These are phyloP conservation scores for Nesogale talazaci DNA, from an alignment of 2,113 vertebrate genomes.

Conservation along the genomic window DNA sequence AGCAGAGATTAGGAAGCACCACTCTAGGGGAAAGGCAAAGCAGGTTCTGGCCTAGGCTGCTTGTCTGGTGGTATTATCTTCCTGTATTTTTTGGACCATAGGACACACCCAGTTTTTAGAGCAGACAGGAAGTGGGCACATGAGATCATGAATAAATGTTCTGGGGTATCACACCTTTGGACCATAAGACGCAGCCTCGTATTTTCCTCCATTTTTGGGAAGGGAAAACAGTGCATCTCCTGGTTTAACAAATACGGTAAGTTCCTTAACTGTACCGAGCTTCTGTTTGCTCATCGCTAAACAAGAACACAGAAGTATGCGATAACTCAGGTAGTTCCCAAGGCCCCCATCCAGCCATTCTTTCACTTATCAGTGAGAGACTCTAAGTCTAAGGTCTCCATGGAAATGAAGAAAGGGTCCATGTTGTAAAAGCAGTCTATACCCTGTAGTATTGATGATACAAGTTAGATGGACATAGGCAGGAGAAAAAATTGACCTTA, in stretches of 20 bases:
- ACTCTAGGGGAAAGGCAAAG: background rate
- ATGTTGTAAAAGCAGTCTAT: background rate
- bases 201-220: no score
- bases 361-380: background rate
- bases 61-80: background rate
- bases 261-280: background rate
- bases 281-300: constrained; percentile 21
- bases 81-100: no score
- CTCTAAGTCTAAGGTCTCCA: background rate
- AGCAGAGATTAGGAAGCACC: background rate
- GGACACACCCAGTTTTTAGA: no score
- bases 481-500: background rate
- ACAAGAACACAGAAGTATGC: background rate
- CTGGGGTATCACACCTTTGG: no score
- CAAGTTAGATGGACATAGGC: background rate
- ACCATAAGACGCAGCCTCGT: no score
- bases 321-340: background rate
- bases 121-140: no score
- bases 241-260: no score
- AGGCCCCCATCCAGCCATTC: background rate
- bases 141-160: no score
- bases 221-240: no score
- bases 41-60: background rate
- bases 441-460: background rate
- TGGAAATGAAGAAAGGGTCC: background rate